Conservation (phyloP, 2,888 invertebrate genomes). For the Zaprionus bogoriensis region DNA sequence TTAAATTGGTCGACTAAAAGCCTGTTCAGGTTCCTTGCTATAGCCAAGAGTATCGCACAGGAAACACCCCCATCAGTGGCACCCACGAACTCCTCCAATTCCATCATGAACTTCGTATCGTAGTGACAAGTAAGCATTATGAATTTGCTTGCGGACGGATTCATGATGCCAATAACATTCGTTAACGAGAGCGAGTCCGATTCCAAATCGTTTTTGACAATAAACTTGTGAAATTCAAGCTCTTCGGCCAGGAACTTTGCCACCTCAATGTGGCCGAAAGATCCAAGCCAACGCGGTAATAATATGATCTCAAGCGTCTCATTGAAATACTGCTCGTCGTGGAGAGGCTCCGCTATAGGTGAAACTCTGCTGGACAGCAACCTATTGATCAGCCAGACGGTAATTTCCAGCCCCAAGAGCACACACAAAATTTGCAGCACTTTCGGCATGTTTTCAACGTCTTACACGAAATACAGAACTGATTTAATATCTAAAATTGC, state of each 20-base stretch:
- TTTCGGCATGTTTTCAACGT: too few relatives aligned
- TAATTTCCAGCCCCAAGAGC: too few relatives aligned
- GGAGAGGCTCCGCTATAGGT: background rate
- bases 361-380: background rate
- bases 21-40: conserved; percentile 86
- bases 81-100: conserved; percentile 73
- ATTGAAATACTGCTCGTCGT: conserved; percentile 35
- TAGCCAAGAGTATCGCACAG: conserved; percentile 93
- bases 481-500: too few relatives aligned
- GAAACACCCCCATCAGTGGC: conserved; percentile 98
- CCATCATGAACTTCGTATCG: conserved; percentile 87
- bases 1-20: conserved; percentile 77
- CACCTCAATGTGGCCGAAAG: conserved; percentile 26
- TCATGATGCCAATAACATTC: conserved; percentile 89
- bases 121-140: conserved; percentile 90
- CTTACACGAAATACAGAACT: too few relatives aligned
- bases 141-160: conserved; percentile 86
- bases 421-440: too few relatives aligned
- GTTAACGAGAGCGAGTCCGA: conserved; percentile 67
- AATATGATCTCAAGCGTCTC: conserved; percentile 18
- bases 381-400: background rate
- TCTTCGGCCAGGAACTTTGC: conserved; percentile 24
- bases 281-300: conserved; percentile 19
- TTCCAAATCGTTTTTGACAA: too few relatives aligned
- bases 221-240: background rate